Base-by-base conservation (phyloP, 2,797 vertebrate species). In the Prunella strophiata region DNA sequence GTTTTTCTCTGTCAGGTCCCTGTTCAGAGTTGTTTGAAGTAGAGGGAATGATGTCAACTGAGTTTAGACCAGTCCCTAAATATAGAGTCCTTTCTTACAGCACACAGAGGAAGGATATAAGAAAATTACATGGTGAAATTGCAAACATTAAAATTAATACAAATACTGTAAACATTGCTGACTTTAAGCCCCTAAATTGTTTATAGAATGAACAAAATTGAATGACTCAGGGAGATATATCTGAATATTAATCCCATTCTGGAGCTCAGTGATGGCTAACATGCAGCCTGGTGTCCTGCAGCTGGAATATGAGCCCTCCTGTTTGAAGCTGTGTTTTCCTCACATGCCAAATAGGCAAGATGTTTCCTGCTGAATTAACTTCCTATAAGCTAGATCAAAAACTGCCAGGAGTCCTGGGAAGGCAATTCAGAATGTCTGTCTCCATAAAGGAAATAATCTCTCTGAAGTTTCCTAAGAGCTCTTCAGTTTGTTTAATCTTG, bases 301-400 rank as follows among this genome's bases (percentile, higher is more conserved):
- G 29, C 2, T 1, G 1, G 42, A 91, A 48, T 5, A 26, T 5
- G 6, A 80, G 19, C 9, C 50, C 19, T 83, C 18, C 32, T 67
- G 20, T 47, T 59, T 57, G 52, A 89, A 73, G 45, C 1, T 68
- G 21, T 63, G 16, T 47, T 85, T 80, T 75, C 34, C 43, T 91
- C 55, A 81, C 7, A 7, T 4, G 4, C 0, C 3, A 88, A 47
- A 25, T 30, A 86, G 25, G 43, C 20, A 68, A 88, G 43, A 29
- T 62, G 54, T 62, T 66, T 92, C 20, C 75, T 85, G 25, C 38
- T 89, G 78, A 68, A 92, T 85, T 83, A 10, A 7, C 17, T 92
- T 96, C 71, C 58, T 47, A 32, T 34, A 54, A 52, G 22, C 27
- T 74, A 27, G 38, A 78, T 65, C 13, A 92, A 93, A 94, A 88